These are phyloP conservation scores for Patella depressa DNA, from an alignment of 2,888 invertebrate genomes.

Conservation along the genomic window DNA sequence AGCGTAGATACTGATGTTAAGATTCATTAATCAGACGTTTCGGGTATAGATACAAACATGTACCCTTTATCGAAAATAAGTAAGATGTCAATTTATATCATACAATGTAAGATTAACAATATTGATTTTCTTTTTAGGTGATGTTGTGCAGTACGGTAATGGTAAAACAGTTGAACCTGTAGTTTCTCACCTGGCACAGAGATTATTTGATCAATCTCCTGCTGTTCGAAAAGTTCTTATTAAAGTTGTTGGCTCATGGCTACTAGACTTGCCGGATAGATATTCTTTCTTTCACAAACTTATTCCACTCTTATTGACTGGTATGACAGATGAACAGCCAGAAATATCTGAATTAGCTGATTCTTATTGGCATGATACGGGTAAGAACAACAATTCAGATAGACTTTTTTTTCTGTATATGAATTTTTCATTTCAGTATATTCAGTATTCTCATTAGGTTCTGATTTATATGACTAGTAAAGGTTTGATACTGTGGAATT, in stretches of 20 bases:
- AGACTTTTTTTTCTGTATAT: neutral
- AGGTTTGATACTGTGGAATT: neutral
- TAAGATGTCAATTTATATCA: too few relatives aligned
- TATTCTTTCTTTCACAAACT: slow-evolving; percentile 91
- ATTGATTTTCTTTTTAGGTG: slow-evolving; percentile 62
- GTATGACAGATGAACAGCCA: slow-evolving; percentile 85
- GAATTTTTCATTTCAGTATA: too few relatives aligned
- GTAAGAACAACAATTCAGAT: slow-evolving; percentile 44
- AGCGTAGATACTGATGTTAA: too few relatives aligned
- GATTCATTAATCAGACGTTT: too few relatives aligned
- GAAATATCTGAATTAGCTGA: slow-evolving; percentile 73
- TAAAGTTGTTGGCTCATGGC: slow-evolving; percentile 83
- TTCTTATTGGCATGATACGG: slow-evolving; percentile 70
- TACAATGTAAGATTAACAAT: neutral
- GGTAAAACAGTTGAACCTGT: slow-evolving; percentile 81
- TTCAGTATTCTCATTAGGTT: too few relatives aligned
- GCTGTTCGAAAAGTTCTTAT: slow-evolving; percentile 84
- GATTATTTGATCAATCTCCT: slow-evolving; percentile 87
- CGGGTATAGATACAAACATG: too few relatives aligned
- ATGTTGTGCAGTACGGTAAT: slow-evolving; percentile 79
- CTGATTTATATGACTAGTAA: neutral
- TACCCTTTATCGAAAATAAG: too few relatives aligned
- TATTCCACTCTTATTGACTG: slow-evolving; percentile 86
- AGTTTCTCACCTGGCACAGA: slow-evolving; percentile 85
- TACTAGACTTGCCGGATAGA: slow-evolving; percentile 83